Evolutionary conservation across 1,140 invertebrate genomes (phyloP).

Genomic region (Aphidius gifuensis): DNA sequence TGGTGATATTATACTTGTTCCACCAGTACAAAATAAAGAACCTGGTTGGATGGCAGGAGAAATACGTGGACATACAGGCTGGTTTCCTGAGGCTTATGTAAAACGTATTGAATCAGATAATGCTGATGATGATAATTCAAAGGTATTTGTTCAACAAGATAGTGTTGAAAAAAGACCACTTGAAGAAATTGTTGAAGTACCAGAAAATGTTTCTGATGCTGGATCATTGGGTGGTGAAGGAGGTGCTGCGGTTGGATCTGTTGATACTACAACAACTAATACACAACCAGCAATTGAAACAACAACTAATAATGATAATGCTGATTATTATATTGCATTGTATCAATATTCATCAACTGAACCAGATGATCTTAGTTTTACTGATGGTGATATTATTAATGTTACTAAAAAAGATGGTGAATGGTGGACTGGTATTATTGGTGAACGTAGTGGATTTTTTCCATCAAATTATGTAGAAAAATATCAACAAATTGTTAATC

Average conservation of each 20-base stretch:
- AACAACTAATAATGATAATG: slow-evolving; percentile 29
- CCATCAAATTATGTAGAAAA: slow-evolving; percentile 89
- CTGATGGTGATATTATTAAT: slow-evolving; percentile 84
- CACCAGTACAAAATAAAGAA: slow-evolving; percentile 82
- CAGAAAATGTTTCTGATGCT: slow-evolving; percentile 64
- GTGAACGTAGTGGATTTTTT: slow-evolving; percentile 85
- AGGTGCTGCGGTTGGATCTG: slow-evolving; percentile 40
- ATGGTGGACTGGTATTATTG: slow-evolving; percentile 96
- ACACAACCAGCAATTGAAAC: slow-evolving; percentile 37
- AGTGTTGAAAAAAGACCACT: slow-evolving; percentile 53
- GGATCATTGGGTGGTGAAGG: slow-evolving; percentile 49
- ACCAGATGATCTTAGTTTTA: slow-evolving; percentile 86
- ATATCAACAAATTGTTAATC: slow-evolving; percentile 47
- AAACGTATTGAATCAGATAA: slow-evolving; percentile 65
- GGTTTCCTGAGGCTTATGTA: slow-evolving; percentile 97
- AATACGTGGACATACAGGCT: slow-evolving; percentile 83
- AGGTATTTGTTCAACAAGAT: slow-evolving; percentile 47
- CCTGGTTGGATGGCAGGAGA: slow-evolving; percentile 97
- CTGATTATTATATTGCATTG: slow-evolving; percentile 78
- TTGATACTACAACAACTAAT: slow-evolving; percentile 18
- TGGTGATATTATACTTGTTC: slow-evolving; percentile 89
- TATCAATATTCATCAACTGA: slow-evolving; percentile 86
- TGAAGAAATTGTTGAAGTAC: slow-evolving; percentile 70
- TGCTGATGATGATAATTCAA: slow-evolving; percentile 31
- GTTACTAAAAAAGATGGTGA: slow-evolving; percentile 90